phyloP scores from a whole-genome alignment of 2,888 invertebrate species.

The Agrotis exclamationis region DNA sequence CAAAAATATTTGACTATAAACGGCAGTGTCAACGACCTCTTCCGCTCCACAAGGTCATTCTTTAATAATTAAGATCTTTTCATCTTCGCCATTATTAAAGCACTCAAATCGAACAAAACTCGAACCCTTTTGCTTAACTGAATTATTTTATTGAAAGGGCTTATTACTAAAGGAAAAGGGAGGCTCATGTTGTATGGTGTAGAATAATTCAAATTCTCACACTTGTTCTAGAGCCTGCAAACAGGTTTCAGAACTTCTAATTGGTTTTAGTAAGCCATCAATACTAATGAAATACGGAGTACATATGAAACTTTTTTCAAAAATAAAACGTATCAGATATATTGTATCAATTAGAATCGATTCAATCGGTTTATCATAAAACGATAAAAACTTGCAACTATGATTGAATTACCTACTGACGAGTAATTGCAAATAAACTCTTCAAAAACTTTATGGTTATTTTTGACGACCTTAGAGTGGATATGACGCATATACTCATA shows the following conservation, averaged over 20 bases:
- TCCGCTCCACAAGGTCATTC: constrained; percentile 57
- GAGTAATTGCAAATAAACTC: constrained; percentile 38
- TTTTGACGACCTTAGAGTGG: neutral
- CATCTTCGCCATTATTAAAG: constrained; percentile 56
- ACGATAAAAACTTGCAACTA: constrained; percentile 43
- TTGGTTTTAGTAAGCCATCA: constrained; percentile 66
- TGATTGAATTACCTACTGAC: constrained; percentile 51
- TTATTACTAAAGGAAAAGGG: constrained; percentile 76
- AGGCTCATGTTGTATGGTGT: constrained; percentile 58
- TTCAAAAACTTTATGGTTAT: constrained; percentile 22
- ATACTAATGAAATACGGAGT: constrained; percentile 64
- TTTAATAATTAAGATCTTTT: constrained; percentile 61
- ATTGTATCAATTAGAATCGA: constrained; percentile 60
- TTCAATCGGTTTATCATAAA: constrained; percentile 53
- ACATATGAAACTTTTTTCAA: constrained; percentile 49
- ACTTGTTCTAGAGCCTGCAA: constrained; percentile 70
- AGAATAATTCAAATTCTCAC: constrained; percentile 70
- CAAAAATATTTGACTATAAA: constrained; percentile 36
- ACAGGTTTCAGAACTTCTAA: constrained; percentile 65
- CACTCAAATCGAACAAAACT: constrained; percentile 67
- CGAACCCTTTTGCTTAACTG: constrained; percentile 67
- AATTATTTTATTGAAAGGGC: constrained; percentile 79
- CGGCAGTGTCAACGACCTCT: constrained; percentile 56
- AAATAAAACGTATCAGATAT: constrained; percentile 35
- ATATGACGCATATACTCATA: constrained; percentile 29